Conservation (phyloP, 2,888 invertebrate genomes). For the Nemoura dubitans region DNA sequence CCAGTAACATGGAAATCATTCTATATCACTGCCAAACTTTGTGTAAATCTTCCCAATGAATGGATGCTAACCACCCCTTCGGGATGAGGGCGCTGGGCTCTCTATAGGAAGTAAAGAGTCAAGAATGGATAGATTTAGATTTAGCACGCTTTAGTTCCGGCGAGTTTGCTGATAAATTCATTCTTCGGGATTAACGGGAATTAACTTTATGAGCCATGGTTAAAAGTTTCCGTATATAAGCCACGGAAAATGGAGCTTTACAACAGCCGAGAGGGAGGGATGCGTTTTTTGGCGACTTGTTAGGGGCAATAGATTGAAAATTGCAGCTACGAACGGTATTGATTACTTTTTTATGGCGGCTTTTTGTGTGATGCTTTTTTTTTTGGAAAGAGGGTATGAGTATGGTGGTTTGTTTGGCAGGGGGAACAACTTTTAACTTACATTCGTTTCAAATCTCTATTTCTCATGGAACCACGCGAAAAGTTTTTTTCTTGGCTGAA, state of each 20-base stretch:
- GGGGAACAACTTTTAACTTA: conserved; percentile 45
- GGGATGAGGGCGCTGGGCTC: background rate
- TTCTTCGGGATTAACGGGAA: conserved; percentile 48
- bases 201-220: conserved; percentile 51
- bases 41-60: background rate
- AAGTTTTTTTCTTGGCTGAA: conserved; percentile 37
- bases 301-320: conserved; percentile 35
- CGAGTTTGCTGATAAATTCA: conserved; percentile 24
- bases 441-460: conserved; percentile 49
- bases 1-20: background rate
- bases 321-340: conserved; percentile 47
- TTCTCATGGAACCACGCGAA: conserved; percentile 48
- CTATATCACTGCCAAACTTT: background rate
- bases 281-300: background rate
- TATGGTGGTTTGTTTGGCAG: conserved; percentile 17
- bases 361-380: conserved; percentile 27
- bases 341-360: conserved; percentile 45
- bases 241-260: conserved; percentile 50
- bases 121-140: conserved; percentile 41
- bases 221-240: conserved; percentile 51
- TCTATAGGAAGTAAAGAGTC: background rate
- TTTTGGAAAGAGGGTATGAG: background rate
- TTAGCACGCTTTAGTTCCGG: conserved; percentile 39
- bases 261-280: background rate
- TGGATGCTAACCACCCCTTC: background rate